Evolutionary conservation across 2,888 invertebrate genomes (phyloP).

Genomic region (Melipona bicolor): DNA sequence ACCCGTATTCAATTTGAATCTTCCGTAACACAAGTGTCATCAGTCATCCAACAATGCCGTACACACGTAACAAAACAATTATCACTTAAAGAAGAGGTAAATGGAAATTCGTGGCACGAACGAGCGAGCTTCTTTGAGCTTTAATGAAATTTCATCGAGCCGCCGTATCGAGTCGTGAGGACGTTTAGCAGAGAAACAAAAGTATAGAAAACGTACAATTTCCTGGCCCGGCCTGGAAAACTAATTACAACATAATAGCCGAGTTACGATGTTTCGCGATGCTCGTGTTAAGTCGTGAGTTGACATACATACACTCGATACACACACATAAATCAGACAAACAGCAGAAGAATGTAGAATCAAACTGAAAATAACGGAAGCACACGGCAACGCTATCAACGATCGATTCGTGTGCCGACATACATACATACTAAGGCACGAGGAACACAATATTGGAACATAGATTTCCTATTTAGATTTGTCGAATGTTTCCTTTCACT

Average conservation of each 20-base stretch:
- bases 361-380: not conserved
- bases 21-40: not conserved
- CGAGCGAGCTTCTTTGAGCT: not conserved
- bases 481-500: conserved; percentile 29
- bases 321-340: not conserved
- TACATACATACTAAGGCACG: not conserved
- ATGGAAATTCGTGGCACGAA: not conserved
- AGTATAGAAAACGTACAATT: conserved; percentile 24
- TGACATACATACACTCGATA: not conserved
- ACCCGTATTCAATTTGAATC: not conserved
- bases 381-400: conserved; percentile 30
- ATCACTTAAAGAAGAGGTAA: conserved; percentile 5
- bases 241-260: conserved; percentile 41
- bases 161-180: no score
- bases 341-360: not conserved
- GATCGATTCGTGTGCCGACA: conserved; percentile 35
- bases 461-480: conserved; percentile 45
- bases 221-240: conserved; percentile 11
- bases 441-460: conserved; percentile 40
- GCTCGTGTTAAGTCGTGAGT: conserved; percentile 20
- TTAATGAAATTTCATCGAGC: conserved; percentile 23
- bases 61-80: conserved; percentile 5
- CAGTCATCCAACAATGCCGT: not conserved
- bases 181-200: not conserved
- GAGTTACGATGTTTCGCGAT: conserved; percentile 18